Conservation (phyloP, 2,797 vertebrate genomes). For the Luscinia megarhynchos region DNA sequence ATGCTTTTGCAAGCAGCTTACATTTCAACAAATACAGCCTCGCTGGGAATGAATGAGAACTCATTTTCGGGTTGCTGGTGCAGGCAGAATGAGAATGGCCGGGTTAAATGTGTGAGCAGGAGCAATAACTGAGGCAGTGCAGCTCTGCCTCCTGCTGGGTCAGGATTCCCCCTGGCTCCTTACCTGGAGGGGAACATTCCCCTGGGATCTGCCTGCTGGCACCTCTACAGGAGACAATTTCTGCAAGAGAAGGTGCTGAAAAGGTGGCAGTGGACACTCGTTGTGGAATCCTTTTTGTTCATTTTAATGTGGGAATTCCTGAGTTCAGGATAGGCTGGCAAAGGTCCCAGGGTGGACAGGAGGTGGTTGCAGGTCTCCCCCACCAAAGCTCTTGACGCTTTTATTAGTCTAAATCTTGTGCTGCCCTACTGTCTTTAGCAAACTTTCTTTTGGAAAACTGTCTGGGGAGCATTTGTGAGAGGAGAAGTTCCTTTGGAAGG, state of each 20-base stretch:
- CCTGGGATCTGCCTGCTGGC: background rate
- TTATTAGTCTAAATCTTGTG: background rate
- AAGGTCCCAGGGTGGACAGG: background rate
- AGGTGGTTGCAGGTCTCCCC: background rate
- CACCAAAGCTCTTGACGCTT: background rate
- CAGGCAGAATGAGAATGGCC: background rate
- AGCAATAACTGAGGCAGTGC: background rate
- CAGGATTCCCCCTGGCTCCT: background rate
- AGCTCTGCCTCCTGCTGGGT: background rate
- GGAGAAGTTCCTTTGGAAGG: background rate
- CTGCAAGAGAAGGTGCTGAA: background rate
- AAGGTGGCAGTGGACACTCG: accelerated
- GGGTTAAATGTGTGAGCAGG: background rate
- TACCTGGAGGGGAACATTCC: background rate
- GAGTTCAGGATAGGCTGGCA: background rate
- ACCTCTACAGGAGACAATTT: background rate
- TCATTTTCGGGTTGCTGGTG: background rate
- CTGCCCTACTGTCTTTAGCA: background rate
- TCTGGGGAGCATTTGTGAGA: background rate
- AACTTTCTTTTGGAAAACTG: background rate
- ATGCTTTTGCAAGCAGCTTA: background rate
- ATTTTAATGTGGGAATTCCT: background rate
- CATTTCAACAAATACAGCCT: background rate
- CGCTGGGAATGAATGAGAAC: background rate
- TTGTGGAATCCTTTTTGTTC: background rate